Evolutionary conservation across 2,888 invertebrate genomes (phyloP).

Genomic region (Aleiodes leptofemur): DNA sequence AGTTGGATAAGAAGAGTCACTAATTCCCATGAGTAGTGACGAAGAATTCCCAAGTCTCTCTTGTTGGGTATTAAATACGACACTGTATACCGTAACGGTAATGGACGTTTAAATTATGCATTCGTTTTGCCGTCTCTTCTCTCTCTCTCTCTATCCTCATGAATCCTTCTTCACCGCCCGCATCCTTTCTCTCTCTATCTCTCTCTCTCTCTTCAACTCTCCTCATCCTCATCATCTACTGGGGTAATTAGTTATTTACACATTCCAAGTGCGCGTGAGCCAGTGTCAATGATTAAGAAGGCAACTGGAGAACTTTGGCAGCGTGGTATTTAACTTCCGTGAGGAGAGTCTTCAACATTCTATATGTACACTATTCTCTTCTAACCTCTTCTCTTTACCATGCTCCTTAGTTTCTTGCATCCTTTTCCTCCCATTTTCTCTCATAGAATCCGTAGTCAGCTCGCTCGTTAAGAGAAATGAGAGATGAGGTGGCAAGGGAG

Average conservation of each 20-base stretch:
- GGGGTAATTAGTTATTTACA: constrained; percentile 70
- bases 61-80: constrained; percentile 57
- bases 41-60: constrained; percentile 40
- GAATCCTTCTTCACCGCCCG: no score
- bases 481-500: constrained; percentile 1
- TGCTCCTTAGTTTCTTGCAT: constrained; percentile 42
- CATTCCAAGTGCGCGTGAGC: constrained; percentile 68
- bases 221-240: constrained; percentile 41
- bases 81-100: constrained; percentile 60
- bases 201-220: constrained; percentile 13
- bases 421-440: constrained; percentile 29
- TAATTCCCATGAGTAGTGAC: constrained; percentile 26
- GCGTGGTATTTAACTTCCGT: constrained; percentile 68
- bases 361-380: constrained; percentile 40
- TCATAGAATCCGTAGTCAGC: constrained; percentile 22
- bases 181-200: constrained; percentile 27
- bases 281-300: constrained; percentile 69
- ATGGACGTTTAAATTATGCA: constrained; percentile 71
- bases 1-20: constrained; percentile 24
- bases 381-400: constrained; percentile 49
- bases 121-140: constrained; percentile 57
- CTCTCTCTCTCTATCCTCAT: constrained; percentile 27
- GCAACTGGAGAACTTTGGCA: constrained; percentile 60
- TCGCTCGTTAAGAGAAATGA: constrained; percentile 35
- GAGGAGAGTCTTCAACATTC: constrained; percentile 52